Conservation (phyloP, 2,797 vertebrate species). For the Emys orbicularis region DNA sequence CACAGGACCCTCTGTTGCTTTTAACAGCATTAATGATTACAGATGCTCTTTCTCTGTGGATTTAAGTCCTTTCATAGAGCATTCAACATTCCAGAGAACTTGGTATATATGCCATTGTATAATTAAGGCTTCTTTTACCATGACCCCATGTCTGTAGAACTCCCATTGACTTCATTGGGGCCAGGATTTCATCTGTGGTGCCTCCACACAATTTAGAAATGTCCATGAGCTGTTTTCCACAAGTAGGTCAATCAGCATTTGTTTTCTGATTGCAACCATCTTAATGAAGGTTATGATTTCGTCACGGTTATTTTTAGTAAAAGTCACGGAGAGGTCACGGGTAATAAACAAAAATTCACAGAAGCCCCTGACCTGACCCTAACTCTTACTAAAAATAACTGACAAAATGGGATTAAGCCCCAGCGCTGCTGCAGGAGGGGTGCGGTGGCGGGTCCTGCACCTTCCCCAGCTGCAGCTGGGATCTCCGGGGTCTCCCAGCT, state of each 20-base stretch:
- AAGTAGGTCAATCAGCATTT: not conserved
- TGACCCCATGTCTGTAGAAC: not conserved
- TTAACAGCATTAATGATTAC: constrained; percentile 23
- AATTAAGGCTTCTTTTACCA: not conserved
- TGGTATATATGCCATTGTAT: not conserved
- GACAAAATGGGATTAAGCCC: too few species aligned
- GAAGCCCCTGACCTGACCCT: too few species aligned
- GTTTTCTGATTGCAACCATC: not conserved
- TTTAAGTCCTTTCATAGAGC: constrained; percentile 8
- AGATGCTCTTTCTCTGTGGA: constrained; percentile 19
- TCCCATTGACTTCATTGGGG: not conserved
- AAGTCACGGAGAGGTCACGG: too few species aligned
- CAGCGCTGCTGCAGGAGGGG: too few species aligned
- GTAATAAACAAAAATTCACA: too few species aligned
- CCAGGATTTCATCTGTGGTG: not conserved
- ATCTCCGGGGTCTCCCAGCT: too few species aligned
- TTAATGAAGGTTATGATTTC: not conserved
- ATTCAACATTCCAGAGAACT: not conserved
- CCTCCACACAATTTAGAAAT: not conserved
- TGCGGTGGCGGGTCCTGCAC: too few species aligned
- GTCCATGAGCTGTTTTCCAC: not conserved
- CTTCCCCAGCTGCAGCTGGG: too few species aligned
- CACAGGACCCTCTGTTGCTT: too few species aligned
- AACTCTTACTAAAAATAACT: too few species aligned
- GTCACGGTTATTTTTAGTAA: too few species aligned